Evolutionary conservation across 2,113 vertebrate genomes (phyloP).

Genomic region (Hippocampus guttulatus): DNA sequence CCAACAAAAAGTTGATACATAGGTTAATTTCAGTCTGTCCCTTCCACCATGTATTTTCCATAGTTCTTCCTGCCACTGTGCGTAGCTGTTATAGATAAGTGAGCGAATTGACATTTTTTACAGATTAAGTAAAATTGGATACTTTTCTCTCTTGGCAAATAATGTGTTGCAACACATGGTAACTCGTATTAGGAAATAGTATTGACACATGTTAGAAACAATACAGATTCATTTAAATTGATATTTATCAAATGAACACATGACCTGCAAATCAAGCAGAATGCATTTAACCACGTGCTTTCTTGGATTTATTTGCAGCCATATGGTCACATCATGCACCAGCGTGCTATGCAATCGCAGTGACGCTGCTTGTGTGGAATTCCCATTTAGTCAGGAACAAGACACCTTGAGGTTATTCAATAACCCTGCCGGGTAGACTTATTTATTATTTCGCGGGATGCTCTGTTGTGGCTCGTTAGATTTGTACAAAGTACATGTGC

Average conservation of each 20-base stretch:
- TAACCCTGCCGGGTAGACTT: slow-evolving; percentile 7
- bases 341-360: slow-evolving; percentile 53
- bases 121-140: neutral
- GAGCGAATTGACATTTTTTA: neutral
- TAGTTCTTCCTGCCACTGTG: neutral
- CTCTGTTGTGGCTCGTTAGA: slow-evolving; percentile 2
- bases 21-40: neutral
- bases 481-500: slow-evolving; percentile 9
- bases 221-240: neutral
- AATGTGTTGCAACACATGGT: neutral
- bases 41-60: neutral
- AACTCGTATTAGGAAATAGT: neutral
- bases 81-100: neutral
- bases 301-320: slow-evolving; percentile 32
- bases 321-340: slow-evolving; percentile 24
- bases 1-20: neutral
- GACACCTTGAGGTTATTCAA: slow-evolving; percentile 16
- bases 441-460: neutral
- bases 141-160: neutral
- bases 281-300: slow-evolving; percentile 5
- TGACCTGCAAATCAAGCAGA: neutral
- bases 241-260: neutral
- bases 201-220: neutral
- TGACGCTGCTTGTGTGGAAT: slow-evolving; percentile 8
- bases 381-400: neutral